phyloP scores from a whole-genome alignment of 2,113 vertebrate species.

The Reinhardtius hippoglossoides region DNA sequence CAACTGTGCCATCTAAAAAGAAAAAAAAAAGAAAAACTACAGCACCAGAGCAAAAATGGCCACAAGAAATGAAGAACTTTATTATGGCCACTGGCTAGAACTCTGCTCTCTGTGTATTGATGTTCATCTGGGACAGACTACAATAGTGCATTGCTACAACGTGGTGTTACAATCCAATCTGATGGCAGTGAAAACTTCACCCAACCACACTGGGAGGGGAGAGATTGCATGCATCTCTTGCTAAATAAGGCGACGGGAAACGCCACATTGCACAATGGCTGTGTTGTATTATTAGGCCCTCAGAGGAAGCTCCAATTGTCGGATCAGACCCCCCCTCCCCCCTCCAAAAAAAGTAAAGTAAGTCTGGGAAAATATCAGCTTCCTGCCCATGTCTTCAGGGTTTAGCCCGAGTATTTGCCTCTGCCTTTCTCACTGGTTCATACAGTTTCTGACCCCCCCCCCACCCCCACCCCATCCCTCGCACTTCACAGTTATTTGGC shows the following conservation, averaged over 20 bases:
- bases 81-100: constrained; percentile 6
- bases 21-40: neutral
- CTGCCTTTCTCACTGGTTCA: constrained; percentile 48
- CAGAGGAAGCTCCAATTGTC: constrained; percentile 75
- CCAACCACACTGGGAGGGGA: constrained; percentile 63
- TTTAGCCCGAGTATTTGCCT: constrained; percentile 46
- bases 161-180: constrained; percentile 72
- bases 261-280: constrained; percentile 70
- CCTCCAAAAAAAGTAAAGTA: constrained; percentile 53
- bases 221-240: constrained; percentile 69
- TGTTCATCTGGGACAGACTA: constrained; percentile 59
- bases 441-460: constrained; percentile 11
- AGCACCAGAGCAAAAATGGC: neutral
- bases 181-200: constrained; percentile 67
- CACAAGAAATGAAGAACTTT: neutral
- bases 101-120: constrained; percentile 45
- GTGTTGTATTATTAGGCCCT: constrained; percentile 79
- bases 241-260: constrained; percentile 74
- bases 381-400: constrained; percentile 67
- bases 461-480: neutral
- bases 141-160: constrained; percentile 61
- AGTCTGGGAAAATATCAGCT: constrained; percentile 81
- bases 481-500: constrained; percentile 46
- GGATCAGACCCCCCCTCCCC: constrained; percentile 44
- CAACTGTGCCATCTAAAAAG: neutral